Conservation (phyloP, 2,797 vertebrate genomes). For the Vespertilio murinus region DNA sequence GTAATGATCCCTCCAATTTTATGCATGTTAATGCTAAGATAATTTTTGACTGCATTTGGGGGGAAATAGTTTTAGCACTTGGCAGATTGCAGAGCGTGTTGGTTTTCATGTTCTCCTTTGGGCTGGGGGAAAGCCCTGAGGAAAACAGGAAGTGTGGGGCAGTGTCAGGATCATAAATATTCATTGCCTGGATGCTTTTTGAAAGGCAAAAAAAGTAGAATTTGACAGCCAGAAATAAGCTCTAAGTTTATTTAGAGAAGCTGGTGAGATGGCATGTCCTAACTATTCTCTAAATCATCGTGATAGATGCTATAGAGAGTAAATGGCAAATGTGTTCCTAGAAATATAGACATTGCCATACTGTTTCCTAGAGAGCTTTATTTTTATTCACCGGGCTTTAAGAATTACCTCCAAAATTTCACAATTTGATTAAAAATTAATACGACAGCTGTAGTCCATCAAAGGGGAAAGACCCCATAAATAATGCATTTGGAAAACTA, state of each 20-base stretch:
- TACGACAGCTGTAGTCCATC: constrained; percentile 53
- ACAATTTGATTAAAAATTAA: constrained; percentile 74
- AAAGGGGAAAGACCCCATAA: constrained; percentile 60
- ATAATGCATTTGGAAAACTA: constrained; percentile 63
- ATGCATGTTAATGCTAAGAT: constrained; percentile 33
- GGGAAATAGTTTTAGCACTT: constrained; percentile 40
- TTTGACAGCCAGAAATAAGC: constrained; percentile 75
- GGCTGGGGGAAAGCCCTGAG: constrained; percentile 72
- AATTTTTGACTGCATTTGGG: constrained; percentile 40
- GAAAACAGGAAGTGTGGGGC: constrained; percentile 70
- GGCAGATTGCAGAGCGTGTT: constrained; percentile 49
- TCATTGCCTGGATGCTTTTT: constrained; percentile 69
- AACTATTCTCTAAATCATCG: constrained; percentile 56
- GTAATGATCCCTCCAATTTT: constrained; percentile 17
- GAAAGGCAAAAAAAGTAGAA: constrained; percentile 43
- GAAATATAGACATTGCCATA: constrained; percentile 20
- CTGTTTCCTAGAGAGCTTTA: background rate
- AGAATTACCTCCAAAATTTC: constrained; percentile 49
- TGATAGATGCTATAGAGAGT: constrained; percentile 40
- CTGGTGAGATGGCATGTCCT: constrained; percentile 6
- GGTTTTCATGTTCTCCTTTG: constrained; percentile 54
- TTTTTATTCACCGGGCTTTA: constrained; percentile 50
- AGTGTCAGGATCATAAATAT: constrained; percentile 75
- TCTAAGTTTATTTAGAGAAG: constrained; percentile 52
- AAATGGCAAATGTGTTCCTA: constrained; percentile 4